Percentiles rank a stretch among this genome's conserved stretches.
phyloP scores from a whole-genome alignment of 2,888 invertebrate genomes.

The Ichneumoninae sp. region DNA sequence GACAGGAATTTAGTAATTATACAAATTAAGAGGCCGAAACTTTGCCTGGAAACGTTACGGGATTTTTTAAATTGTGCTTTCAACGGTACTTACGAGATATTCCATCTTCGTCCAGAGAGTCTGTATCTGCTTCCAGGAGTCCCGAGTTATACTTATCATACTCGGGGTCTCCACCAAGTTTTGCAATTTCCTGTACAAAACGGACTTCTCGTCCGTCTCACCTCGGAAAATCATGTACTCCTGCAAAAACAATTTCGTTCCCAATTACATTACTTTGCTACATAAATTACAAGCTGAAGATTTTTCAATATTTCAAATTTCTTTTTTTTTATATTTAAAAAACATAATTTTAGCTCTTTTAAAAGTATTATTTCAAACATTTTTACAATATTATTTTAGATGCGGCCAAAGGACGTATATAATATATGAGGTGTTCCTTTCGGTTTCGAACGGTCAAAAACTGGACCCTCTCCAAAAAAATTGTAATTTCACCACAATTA shows the following conservation, averaged over 20 bases:
- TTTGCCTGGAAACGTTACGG: neutral
- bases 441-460: too few species aligned
- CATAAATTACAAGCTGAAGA: too few species aligned
- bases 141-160: conserved; percentile 92
- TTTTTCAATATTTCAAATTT: too few species aligned
- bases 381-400: too few species aligned
- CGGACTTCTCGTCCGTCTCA: conserved; percentile 90
- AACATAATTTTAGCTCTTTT: too few species aligned
- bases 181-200: conserved; percentile 91
- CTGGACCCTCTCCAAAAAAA: too few species aligned
- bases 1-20: conserved; percentile 66
- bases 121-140: conserved; percentile 94
- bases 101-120: conserved; percentile 93
- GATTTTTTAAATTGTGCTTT: neutral
- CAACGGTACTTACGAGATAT: conserved; percentile 80
- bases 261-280: neutral
- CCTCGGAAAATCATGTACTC: conserved; percentile 92
- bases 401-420: too few species aligned
- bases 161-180: conserved; percentile 92
- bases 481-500: too few species aligned
- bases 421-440: too few species aligned
- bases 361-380: neutral
- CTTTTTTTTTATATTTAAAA: too few species aligned
- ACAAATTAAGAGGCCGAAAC: neutral
- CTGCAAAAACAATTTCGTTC: conserved; percentile 80